Base-by-base conservation (phyloP, 2,888 invertebrate species). In the Gisinianus flammeolus region DNA sequence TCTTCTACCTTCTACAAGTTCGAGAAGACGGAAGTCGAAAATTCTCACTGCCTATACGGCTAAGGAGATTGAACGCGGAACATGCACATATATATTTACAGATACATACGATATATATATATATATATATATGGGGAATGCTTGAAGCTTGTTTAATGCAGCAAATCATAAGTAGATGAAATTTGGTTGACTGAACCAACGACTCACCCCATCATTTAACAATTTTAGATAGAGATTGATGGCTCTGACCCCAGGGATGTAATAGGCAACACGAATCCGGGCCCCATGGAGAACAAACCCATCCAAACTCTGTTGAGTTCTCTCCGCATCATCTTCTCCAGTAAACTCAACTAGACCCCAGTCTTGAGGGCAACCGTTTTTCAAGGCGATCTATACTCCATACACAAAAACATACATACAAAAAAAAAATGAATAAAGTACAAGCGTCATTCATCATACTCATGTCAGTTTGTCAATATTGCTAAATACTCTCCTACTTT, bases 291-390 rank as follows among this genome's bases (percentile, higher is more conserved):
- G 84, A n/a, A 84, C 75, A 80, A 85, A 86, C n/a, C 87, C 87
- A 75, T 88, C 86, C 56, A 88, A 83, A 6, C 85, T 82, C 19
- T 85, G 82, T 78, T 87, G 87, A 0, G 87, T 87, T 66, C 85
- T 85, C 81, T 88, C 88, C 0, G 88, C 88, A 74, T 88, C 88
- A 26, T 87, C 87, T 33, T 86, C 85, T 30, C 85, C 85, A 67
- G 85, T 85, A 76, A 88, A 90, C 84, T 89, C 89, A 5, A 89
- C 88, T 30, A 90, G 86, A 44, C 89, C 90, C 88, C 88, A 89
- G 74, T 89, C 89, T 77, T 89, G 87, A 8, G 89, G 88, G 76
- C 88, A 87, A 3, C 88, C 88, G 81, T 88, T 88, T 80, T 88
- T 88, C 82, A 88, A 85, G 19, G 89, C 88, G 82, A 89, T 88